These are phyloP conservation scores for Hephaestus fuliginosus DNA, from an alignment of 2,797 vertebrate species.

Conservation along the genomic window DNA sequence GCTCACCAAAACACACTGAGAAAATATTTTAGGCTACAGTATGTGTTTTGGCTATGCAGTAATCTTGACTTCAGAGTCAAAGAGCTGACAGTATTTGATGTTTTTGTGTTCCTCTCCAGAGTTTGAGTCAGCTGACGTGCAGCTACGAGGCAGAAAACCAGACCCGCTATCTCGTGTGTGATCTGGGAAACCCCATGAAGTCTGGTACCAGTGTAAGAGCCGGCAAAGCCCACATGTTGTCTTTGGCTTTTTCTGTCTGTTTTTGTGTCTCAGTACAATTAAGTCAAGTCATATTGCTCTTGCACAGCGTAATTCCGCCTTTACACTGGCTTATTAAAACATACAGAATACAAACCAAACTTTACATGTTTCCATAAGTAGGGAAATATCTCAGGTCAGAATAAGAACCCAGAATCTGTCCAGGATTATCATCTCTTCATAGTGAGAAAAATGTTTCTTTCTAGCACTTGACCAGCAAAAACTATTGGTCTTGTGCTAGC, in stretches of 20 bases:
- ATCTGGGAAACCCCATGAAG: constrained; percentile 97
- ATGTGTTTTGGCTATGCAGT: not conserved
- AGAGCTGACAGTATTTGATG: constrained; percentile 4
- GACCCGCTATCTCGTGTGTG: constrained; percentile 90
- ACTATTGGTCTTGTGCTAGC: not conserved
- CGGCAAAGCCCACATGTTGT: constrained; percentile 28
- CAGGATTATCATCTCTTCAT: not conserved
- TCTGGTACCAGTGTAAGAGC: constrained; percentile 90
- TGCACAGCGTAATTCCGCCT: not conserved
- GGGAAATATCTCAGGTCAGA: not conserved
- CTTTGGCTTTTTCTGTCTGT: constrained; percentile 24
- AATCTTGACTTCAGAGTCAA: not conserved
- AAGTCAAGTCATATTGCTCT: constrained; percentile 23
- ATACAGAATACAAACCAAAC: not conserved
- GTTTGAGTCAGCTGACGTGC: constrained; percentile 90
- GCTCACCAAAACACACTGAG: not conserved
- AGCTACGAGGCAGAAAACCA: constrained; percentile 90
- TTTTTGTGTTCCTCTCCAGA: constrained; percentile 78
- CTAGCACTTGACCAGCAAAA: not conserved
- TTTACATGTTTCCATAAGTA: not conserved
- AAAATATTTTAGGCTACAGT: not conserved
- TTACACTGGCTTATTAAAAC: not conserved
- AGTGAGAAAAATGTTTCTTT: not conserved
- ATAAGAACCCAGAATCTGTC: not conserved
- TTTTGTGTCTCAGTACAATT: constrained; percentile 33